Evolutionary conservation across 2,888 invertebrate genomes (phyloP), one percentile per base, ranked within the genome.

Genomic region (Callinectes sapidus): DNA sequence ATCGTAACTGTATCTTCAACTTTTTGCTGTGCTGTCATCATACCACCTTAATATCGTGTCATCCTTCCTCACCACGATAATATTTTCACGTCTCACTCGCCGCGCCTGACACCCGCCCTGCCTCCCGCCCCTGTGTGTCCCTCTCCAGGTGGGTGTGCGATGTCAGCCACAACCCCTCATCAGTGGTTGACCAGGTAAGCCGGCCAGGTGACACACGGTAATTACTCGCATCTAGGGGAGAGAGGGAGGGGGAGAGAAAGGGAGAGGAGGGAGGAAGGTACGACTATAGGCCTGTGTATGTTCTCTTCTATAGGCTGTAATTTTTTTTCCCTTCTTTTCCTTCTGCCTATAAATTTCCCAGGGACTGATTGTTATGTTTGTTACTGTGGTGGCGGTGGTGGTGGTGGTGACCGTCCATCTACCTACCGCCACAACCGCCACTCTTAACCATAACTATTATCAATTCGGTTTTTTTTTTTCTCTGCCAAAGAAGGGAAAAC

Each of bases 151-250:
- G 81, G 32, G 81, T 81, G 81, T n/a, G 81, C 35, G 81, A 81
- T 35, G 81, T 32, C 81, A 81, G 35, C 81, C 81, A 81, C 81
- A 81, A 81, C 81, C 81, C 81, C 81, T 81, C 81, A 81, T 81
- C 81, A 81, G 81, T 35, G 35, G 81, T 35, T 14, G 81, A 32
- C 81, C 81, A 81, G 81, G 81, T 81, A 81, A 81, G 81, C 81
- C 81, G 81, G 13, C 81, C 81, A 81, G 81, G 81, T 81, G 81
- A 81, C 81, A 81, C 81, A 81, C 81, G 16, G 81, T 35, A 81
- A 81, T 81, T 81, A 81, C 81, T 81, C 81, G 35, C 81, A 81
- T 35, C 13, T 81, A 1, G 81, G 32, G 81, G 35, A 81, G 81
- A 5, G 81, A 81, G 32, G 81, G 35, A 16, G 77, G 66, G n/a